A percentile compares a stretch with the other conserved stretches of the same genome.
phyloP scores from a whole-genome alignment of 35 echinoderm and acorn worm genomes.

The Acanthaster planci region DNA sequence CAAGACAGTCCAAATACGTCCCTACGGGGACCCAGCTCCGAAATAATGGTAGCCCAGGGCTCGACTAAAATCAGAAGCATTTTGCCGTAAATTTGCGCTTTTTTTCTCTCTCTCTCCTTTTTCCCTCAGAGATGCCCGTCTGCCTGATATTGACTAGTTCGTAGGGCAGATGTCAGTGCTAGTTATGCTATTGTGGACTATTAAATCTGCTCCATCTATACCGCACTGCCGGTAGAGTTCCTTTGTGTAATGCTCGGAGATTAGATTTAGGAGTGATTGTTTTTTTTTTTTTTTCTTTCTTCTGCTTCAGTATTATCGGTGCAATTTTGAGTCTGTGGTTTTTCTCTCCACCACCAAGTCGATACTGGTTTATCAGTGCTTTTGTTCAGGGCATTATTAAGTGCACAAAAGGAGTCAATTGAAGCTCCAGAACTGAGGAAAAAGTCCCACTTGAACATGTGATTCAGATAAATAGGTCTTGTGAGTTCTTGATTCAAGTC shows the following conservation, averaged over 20 bases:
- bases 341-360: too few relatives aligned
- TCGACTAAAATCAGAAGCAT: slow-evolving; percentile 15
- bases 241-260: neutral
- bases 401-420: too few relatives aligned
- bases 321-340: too few relatives aligned
- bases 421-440: too few relatives aligned
- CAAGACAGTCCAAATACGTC: slow-evolving; percentile 28
- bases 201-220: slow-evolving; percentile 1
- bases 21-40: slow-evolving; percentile 13
- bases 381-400: too few relatives aligned
- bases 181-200: slow-evolving; percentile 14
- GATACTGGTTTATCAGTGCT: too few relatives aligned
- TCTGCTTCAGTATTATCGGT: too few relatives aligned
- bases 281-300: too few relatives aligned
- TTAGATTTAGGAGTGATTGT: neutral
- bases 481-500: too few relatives aligned
- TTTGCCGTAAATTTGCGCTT: slow-evolving; percentile 31
- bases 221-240: neutral
- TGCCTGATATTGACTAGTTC: slow-evolving; percentile 20
- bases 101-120: neutral
- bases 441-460: too few relatives aligned
- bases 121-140: neutral
- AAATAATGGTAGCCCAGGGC: slow-evolving; percentile 23
- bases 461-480: too few relatives aligned
- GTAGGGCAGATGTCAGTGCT: slow-evolving; percentile 24